Base-by-base conservation (phyloP, 1,140 invertebrate genomes). In the Euwallacea similis region DNA sequence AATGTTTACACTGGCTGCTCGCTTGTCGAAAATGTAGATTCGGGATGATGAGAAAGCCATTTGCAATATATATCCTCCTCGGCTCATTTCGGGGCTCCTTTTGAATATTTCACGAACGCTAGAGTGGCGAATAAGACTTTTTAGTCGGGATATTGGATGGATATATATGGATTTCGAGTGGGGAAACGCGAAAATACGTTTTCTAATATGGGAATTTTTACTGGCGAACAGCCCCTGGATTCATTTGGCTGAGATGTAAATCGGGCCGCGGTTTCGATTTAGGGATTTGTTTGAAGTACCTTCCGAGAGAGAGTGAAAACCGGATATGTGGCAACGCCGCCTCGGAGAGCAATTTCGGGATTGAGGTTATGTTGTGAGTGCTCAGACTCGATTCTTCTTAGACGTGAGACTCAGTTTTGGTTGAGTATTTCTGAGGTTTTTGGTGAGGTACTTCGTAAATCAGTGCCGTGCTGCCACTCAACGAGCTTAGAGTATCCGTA, bases 1-100 rank as follows among this genome's bases (percentile, higher is more conserved):
- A 68, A 68, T 68, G 66, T 68, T 68, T 68, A 68, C 66, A 68
- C 43, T 68, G 66, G 66, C 42, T 60, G 66, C 66, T 58, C 66
- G 55, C 66, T 68, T 68, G 66, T 68, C 66, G 66, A 68, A 33
- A 68, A 68, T 68, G 66, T 68, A 68, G 66, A 68, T 68, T 68
- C 16, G 41, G 53, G 47, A 68, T 68, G 66, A 68, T 68, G 66
- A 68, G 66, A 68, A 68, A 68, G 66, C 55, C 66, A 68, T 68
- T 68, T 68, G 66, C 66, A 68, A 68, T 68, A 68, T 68, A 68
- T 60, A 68, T 68, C 66, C 56, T 59, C 44, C 21, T 46, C 66
- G 56, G n/a, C 66, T 68, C 66, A 68, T 68, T 64, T 73, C 53
- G 42, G 55, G 66, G 33, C 59, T 68, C 66, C 66, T 68, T 68